phyloP scores from a whole-genome alignment of 2,797 vertebrate species.

The Pteronotus mesoamericanus region DNA sequence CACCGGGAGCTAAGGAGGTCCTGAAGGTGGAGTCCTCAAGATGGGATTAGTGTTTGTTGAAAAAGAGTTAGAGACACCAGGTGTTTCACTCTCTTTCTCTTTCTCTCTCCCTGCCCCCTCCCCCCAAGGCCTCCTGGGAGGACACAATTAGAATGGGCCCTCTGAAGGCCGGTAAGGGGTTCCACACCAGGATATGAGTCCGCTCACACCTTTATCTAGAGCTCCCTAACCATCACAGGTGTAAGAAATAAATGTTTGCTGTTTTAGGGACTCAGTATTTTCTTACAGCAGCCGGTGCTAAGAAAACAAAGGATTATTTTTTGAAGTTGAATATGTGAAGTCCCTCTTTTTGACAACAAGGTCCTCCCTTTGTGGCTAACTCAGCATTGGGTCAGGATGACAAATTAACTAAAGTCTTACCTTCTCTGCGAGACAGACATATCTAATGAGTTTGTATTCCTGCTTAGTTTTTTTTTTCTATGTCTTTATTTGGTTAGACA shows the following conservation, averaged over 20 bases:
- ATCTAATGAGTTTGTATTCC: not conserved
- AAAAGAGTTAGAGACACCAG: not conserved
- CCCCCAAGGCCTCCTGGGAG: not conserved
- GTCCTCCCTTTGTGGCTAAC: not conserved
- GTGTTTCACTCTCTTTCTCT: too few species aligned
- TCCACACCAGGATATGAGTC: not conserved
- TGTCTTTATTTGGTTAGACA: not conserved
- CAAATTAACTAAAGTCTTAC: not conserved
- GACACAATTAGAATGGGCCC: not conserved
- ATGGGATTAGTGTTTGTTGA: not conserved
- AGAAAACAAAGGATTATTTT: not conserved
- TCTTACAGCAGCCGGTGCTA: not conserved
- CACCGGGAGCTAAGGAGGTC: not conserved
- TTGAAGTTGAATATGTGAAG: not conserved
- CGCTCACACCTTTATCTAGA: not conserved
- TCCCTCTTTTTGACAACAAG: not conserved
- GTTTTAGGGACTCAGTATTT: not conserved
- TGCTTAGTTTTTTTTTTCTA: not conserved
- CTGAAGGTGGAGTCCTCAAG: rapidly evolving
- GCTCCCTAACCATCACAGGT: not conserved
- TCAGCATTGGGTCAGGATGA: not conserved
- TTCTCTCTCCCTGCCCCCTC: not conserved
- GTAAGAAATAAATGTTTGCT: not conserved
- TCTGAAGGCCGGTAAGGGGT: not conserved
- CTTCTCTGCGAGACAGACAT: not conserved